phyloP scores from a whole-genome alignment of 2,113 vertebrate genomes.

The Bungarus multicinctus region DNA sequence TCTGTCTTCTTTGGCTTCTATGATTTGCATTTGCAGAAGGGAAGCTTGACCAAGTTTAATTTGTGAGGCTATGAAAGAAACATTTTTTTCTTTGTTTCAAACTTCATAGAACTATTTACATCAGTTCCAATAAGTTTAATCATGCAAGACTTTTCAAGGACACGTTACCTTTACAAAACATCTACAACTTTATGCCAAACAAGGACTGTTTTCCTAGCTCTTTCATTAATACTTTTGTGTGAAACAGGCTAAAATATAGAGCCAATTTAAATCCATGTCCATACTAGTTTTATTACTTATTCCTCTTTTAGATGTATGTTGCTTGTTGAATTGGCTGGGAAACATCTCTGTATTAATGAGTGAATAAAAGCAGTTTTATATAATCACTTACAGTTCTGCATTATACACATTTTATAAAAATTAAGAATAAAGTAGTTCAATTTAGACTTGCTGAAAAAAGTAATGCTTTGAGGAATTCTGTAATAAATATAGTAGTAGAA shows the following conservation, averaged over 20 bases:
- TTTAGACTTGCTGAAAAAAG: neutral
- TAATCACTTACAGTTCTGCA: neutral
- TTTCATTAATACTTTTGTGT: neutral
- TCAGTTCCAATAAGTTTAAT: conserved; percentile 5
- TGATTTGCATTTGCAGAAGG: conserved; percentile 51
- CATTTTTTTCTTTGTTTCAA: conserved; percentile 34
- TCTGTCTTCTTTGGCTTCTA: conserved; percentile 34
- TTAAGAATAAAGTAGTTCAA: neutral
- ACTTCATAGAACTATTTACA: neutral
- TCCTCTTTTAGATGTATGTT: neutral
- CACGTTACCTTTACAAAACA: neutral
- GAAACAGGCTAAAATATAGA: neutral
- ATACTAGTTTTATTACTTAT: neutral
- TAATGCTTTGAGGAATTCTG: neutral
- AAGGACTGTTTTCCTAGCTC: neutral
- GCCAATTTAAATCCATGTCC: neutral
- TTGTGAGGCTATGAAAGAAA: conserved; percentile 32
- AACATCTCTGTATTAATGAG: neutral
- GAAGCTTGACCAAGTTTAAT: conserved; percentile 47
- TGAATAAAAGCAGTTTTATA: neutral
- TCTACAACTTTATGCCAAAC: neutral
- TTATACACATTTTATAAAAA: neutral
- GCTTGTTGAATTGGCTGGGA: conserved; percentile 1
- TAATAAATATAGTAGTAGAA: neutral
- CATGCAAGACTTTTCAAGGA: neutral